Evolutionary conservation across 2,113 vertebrate species (phyloP), one percentile per base, ranked within the genome.

Genomic region (Microtus oregoni): DNA sequence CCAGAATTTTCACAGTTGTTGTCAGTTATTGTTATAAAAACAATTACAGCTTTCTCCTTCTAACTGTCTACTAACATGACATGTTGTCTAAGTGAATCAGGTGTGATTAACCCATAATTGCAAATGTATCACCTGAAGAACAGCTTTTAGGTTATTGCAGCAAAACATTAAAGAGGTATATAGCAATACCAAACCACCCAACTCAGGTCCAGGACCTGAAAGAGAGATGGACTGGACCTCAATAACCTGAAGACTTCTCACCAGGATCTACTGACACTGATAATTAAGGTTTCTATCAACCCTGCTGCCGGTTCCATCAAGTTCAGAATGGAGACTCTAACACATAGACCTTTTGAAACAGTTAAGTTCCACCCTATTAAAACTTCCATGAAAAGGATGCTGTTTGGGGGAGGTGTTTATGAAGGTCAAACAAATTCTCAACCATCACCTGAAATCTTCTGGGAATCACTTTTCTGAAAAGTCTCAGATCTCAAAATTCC

Each of bases 81-180:
- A 92, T 81, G 30, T 75, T 95, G 72, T 96, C 72, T 76, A 58
- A 83, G 77, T 85, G 93, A 95, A 92, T 96, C 79, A 96, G 44
- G 41, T 78, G 2, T 78, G 67, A 24, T 75, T 90, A 90, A 89
- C 55, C 65, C 47, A 63, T 85, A 85, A 83, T n/a, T 75, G 9
- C 47, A 79, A 96, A 94, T 55, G 78, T 44, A 11, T 90, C 68
- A 81, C 58, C 65, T 76, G 55, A 92, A 52, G 83, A 44, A 82
- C 72, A 67, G 72, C 68, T 4, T 73, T 92, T 72, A 72, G 32
- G 7, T n/a, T 72, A 35, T 72, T n/a, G 35, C 70, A 73, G n/a
- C 8, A 22, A 22, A n/a, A 73, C n/a, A 22, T 73, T 19, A 22
- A 73, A 73, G n/a, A 73, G 70, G 8, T 38, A 73, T 38, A 22